These are phyloP conservation scores for Drosophila ambigua DNA, from an alignment of 1,140 invertebrate species.

Conservation along the genomic window DNA sequence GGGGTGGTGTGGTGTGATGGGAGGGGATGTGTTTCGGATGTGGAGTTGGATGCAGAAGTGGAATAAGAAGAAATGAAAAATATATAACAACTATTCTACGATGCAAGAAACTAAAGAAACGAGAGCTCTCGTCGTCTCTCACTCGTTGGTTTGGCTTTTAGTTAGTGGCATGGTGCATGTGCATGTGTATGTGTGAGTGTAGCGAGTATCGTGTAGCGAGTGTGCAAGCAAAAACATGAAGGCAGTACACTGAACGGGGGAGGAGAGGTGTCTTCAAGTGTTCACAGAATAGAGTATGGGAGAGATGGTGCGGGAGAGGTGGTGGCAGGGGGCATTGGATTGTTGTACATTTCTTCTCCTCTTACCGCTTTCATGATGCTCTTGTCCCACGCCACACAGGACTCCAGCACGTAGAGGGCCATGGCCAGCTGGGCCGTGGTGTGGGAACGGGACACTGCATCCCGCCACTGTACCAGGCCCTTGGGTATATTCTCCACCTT, in stretches of 20 bases:
- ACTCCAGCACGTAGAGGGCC: slow-evolving; percentile 94
- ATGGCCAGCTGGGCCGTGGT: slow-evolving; percentile 96
- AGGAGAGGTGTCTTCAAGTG: background rate
- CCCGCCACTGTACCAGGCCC: slow-evolving; percentile 93
- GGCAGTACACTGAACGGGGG: slow-evolving; percentile 1
- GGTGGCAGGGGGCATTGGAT: background rate
- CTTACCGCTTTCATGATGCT: slow-evolving; percentile 99
- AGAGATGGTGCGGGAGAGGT: background rate
- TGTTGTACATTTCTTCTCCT: slow-evolving; percentile 27
- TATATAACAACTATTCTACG: background rate
- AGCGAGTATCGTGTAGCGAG: background rate
- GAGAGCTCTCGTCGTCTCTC: no score
- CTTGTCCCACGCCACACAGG: slow-evolving; percentile 98
- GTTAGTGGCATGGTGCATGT: background rate
- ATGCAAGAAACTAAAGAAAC: background rate
- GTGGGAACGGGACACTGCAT: slow-evolving; percentile 91
- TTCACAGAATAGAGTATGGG: slow-evolving; percentile 7
- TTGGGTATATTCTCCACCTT: slow-evolving; percentile 86
- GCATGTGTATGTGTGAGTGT: background rate
- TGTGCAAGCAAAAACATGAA: slow-evolving; percentile 1
- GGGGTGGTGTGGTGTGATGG: background rate
- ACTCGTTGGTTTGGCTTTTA: no score
- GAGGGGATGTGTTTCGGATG: background rate
- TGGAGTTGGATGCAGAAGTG: background rate
- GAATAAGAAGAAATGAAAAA: background rate